Base-by-base conservation (phyloP, 2,888 invertebrate species). In the Linnaemya vulpina region DNA sequence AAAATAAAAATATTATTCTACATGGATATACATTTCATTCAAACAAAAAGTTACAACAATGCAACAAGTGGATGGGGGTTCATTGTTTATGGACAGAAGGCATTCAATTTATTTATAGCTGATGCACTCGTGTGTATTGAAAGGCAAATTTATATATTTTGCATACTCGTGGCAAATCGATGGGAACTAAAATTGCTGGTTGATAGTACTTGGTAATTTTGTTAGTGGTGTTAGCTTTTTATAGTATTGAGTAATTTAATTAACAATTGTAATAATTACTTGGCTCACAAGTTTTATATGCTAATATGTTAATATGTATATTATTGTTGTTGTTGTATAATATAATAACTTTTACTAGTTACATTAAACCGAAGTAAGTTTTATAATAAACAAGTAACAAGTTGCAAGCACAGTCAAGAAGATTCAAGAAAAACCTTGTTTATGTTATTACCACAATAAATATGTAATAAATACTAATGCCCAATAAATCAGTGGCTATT, bases 11-110 rank as follows among this genome's bases (percentile, higher is more conserved):
- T 80, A 75, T 75, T 83, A 75, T 49, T 65, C 86, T 87, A 87
- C 87, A 87, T 87, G 87, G 87, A 87, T 87, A 87, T 89, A 89
- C 89, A 89, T 89, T 89, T 89, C 89, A 90, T 88, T 40, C 60
- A 40, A 53, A 20, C 17, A 67, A 46, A 49, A 58, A 35, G 38
- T 51, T 82, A 65, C 58, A 65, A 68, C 40, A 49, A 35, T 20
- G n/a, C 40, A 55, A 63, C 25, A 63, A 65, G 5, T 38, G 63
- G 0, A 67, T 5, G 43, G 10, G 30, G 35, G 46, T 5, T 38
- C 58, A 11, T 67, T 55, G 9, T 46, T n/a, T 46, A 17, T 25
- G 46, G 10, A 10, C 43, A 20, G 46, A 30, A 35, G 46, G 17
- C 35, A 35, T 5, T 25, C 22, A 13, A 38, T 13, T 3, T 17